These are phyloP conservation scores for Pogonocherus hispidulus DNA, from an alignment of 2,888 invertebrate genomes.

Conservation along the genomic window DNA sequence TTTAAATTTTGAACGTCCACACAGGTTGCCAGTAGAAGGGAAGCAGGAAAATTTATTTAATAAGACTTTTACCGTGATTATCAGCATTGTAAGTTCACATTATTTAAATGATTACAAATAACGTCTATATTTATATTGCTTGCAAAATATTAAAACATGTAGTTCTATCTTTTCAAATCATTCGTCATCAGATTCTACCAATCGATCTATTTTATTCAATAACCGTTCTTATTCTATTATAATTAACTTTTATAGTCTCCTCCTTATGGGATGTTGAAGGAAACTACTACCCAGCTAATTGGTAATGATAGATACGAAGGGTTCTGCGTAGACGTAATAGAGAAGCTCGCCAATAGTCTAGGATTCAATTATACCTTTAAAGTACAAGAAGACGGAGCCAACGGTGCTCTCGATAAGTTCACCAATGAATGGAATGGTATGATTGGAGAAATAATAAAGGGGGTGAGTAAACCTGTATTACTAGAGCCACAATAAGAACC, in stretches of 20 bases:
- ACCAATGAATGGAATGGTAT: constrained; percentile 82
- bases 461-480: constrained; percentile 69
- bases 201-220: too few species aligned
- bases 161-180: too few species aligned
- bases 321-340: constrained; percentile 89
- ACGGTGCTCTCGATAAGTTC: constrained; percentile 76
- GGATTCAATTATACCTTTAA: constrained; percentile 88
- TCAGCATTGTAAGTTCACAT: constrained; percentile 75
- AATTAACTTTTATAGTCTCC: constrained; percentile 77
- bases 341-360: constrained; percentile 81
- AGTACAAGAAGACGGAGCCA: constrained; percentile 81
- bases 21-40: constrained; percentile 21
- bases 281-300: constrained; percentile 74
- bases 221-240: too few species aligned
- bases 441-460: constrained; percentile 80
- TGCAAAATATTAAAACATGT: too few species aligned
- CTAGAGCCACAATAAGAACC: too few species aligned
- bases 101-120: neutral
- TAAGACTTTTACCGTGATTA: constrained; percentile 79
- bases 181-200: too few species aligned
- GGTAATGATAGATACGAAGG: constrained; percentile 91
- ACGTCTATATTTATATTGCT: too few species aligned
- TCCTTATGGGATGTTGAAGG: constrained; percentile 91
- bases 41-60: constrained; percentile 73
- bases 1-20: constrained; percentile 38